phyloP scores from a whole-genome alignment of 2,888 invertebrate species.

The Ceriagrion tenellum region DNA sequence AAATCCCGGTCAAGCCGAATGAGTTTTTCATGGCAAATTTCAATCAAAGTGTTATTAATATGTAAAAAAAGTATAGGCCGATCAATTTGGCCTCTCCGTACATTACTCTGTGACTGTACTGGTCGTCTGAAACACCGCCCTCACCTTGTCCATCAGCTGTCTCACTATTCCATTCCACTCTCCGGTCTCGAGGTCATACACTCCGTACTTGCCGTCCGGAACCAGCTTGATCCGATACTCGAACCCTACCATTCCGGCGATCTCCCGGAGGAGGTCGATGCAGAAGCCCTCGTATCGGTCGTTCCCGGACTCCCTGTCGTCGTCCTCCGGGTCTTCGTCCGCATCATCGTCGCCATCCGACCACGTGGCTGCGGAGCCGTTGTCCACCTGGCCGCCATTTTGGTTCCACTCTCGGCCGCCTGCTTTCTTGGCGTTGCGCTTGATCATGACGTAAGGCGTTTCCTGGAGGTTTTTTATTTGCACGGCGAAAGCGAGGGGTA shows the following conservation, averaged over 20 bases:
- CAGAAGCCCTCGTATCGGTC: conserved; percentile 87
- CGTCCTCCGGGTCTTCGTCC: background rate
- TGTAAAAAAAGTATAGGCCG: too few species aligned
- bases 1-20: too few species aligned
- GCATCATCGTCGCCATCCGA: background rate
- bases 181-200: conserved; percentile 85
- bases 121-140: conserved; percentile 63
- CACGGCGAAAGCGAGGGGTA: conserved; percentile 35
- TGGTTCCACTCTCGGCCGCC: conserved; percentile 39
- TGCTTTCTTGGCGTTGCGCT: conserved; percentile 57
- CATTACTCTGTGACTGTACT: too few species aligned
- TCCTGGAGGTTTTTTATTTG: conserved; percentile 76
- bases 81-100: too few species aligned
- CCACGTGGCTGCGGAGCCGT: background rate
- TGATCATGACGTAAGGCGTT: conserved; percentile 81
- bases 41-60: too few species aligned
- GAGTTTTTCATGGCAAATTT: too few species aligned
- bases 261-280: conserved; percentile 84
- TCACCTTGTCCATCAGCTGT: conserved; percentile 84
- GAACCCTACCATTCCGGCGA: conserved; percentile 84
- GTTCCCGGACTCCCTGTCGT: conserved; percentile 81
- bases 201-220: conserved; percentile 86
- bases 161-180: conserved; percentile 87
- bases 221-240: conserved; percentile 84
- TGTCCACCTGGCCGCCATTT: conserved; percentile 36